These are phyloP conservation scores for Gonatopus flavifemur DNA, from an alignment of 1,140 invertebrate species.

Conservation along the genomic window DNA sequence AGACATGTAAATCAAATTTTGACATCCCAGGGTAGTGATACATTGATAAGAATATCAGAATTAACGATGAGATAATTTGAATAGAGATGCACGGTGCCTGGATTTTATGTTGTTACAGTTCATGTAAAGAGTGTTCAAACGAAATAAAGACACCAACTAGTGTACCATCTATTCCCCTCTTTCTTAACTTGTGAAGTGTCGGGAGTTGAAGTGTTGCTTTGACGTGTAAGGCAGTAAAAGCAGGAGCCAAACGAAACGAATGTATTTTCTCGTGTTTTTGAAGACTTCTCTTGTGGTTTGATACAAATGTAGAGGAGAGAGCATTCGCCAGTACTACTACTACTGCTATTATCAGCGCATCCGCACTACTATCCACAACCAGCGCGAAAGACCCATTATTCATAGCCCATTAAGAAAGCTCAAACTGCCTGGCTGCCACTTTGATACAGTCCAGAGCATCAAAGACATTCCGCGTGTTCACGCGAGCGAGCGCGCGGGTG, in stretches of 20 bases:
- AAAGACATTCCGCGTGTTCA: conserved; percentile 50
- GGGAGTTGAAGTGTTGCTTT: conserved; percentile 32
- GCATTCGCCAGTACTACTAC: conserved; percentile 7
- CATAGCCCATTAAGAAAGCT: conserved; percentile 53
- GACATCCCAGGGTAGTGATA: no score
- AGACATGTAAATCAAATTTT: no score
- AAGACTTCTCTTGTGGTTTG: no score
- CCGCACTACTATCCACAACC: no score
- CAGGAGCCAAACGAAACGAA: background rate
- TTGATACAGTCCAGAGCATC: conserved; percentile 51
- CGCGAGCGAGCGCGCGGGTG: conserved; percentile 13
- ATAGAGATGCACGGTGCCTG: no score
- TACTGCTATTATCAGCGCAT: no score
- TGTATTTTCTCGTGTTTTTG: no score
- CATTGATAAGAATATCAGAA: no score
- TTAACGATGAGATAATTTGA: no score
- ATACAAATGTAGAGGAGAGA: background rate
- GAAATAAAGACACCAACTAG: conserved; percentile 27
- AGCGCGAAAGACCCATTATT: conserved; percentile 40
- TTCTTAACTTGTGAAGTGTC: conserved; percentile 19
- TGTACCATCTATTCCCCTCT: conserved; percentile 12
- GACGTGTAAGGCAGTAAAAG: conserved; percentile 23
- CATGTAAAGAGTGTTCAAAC: conserved; percentile 16
- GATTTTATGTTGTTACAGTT: no score
- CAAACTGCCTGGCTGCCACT: conserved; percentile 42